phyloP scores from a whole-genome alignment of 2,113 vertebrate genomes.

The Sialia sialis region DNA sequence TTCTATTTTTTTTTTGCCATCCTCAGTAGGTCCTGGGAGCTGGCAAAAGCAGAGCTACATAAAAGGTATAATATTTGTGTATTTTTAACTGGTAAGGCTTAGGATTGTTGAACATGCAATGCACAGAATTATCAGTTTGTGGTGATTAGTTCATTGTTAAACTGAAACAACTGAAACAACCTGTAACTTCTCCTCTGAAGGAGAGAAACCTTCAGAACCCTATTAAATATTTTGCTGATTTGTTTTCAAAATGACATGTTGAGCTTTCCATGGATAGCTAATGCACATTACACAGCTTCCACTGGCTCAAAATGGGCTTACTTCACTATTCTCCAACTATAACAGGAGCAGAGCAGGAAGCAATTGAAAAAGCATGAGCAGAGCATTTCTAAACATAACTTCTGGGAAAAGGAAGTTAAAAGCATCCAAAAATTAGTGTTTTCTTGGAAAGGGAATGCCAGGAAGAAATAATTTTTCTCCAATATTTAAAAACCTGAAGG shows the following conservation, averaged over 20 bases:
- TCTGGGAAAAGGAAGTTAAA: not conserved
- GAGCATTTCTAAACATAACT: not conserved
- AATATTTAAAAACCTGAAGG: not conserved
- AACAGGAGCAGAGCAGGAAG: not conserved
- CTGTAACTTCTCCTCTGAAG: not conserved
- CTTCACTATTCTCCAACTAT: not conserved
- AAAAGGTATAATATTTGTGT: not conserved
- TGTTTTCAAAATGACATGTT: not conserved
- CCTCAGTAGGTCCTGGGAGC: not conserved
- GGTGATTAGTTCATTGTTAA: not conserved
- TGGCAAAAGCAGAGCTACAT: not conserved
- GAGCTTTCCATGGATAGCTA: not conserved
- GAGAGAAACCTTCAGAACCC: not conserved
- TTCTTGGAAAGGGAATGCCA: not conserved
- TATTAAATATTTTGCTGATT: not conserved
- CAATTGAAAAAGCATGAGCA: not conserved
- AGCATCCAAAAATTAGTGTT: not conserved
- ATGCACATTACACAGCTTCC: not conserved
- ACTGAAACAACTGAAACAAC: not conserved
- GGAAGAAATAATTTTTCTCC: not conserved
- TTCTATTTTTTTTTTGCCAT: fast-evolving
- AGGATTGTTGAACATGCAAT: not conserved
- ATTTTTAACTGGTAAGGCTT: not conserved
- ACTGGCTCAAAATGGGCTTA: not conserved
- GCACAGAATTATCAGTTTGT: not conserved